These are phyloP conservation scores for Dicyrtomina minuta DNA, from an alignment of 2,888 invertebrate species.

Conservation along the genomic window DNA sequence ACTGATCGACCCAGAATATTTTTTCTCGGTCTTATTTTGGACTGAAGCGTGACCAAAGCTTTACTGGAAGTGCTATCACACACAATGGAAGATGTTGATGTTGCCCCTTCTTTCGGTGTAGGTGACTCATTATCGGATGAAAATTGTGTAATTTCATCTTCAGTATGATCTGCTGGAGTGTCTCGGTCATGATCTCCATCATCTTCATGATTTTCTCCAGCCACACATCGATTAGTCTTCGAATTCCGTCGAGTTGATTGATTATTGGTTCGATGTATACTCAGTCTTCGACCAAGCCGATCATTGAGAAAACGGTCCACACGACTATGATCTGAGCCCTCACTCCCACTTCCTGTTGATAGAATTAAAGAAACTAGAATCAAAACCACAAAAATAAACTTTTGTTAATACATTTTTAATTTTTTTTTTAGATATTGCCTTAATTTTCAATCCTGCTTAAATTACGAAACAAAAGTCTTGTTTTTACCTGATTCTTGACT, in stretches of 20 bases:
- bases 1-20: conserved; percentile 31
- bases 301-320: conserved; percentile 23
- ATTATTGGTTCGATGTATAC: conserved; percentile 11
- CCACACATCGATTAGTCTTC: not conserved
- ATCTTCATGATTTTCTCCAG: not conserved
- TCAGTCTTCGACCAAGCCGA: conserved; percentile 3
- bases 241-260: conserved; percentile 7
- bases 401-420: not conserved
- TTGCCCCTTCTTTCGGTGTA: not conserved
- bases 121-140: not conserved
- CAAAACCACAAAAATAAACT: not conserved
- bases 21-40: conserved; percentile 18
- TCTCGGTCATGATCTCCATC: not conserved
- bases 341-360: conserved; percentile 31
- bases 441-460: not conserved
- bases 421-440: not conserved
- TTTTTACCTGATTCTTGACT: conserved; percentile 17
- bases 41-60: too few relatives aligned
- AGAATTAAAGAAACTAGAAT: not conserved
- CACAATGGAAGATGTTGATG: too few relatives aligned
- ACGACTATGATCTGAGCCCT: conserved; percentile 20
- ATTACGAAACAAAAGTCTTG: not conserved
- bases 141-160: not conserved
- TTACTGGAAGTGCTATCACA: too few relatives aligned
- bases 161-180: too few relatives aligned